Conservation (phyloP, 1,140 invertebrate species). For the Penaeus vannamei region DNA sequence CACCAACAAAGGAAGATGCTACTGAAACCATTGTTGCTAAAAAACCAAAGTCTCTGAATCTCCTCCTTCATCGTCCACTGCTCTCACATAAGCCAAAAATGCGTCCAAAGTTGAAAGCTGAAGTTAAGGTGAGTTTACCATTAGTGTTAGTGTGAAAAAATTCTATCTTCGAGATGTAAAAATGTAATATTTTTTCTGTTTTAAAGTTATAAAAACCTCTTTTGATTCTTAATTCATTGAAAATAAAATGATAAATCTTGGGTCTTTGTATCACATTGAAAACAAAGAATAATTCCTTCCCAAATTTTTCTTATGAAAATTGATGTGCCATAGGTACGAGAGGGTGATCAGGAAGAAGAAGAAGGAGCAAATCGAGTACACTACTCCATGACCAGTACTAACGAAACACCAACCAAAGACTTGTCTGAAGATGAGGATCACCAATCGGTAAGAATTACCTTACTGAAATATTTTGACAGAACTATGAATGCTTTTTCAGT, state of each 20-base stretch:
- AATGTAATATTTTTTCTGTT: too few relatives aligned
- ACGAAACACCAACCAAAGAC: neutral
- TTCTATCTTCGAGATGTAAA: neutral
- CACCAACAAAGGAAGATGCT: conserved; percentile 76
- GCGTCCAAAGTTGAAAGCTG: conserved; percentile 80
- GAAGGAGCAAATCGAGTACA: conserved; percentile 31
- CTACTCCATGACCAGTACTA: neutral
- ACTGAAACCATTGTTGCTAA: conserved; percentile 87
- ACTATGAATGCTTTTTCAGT: too few relatives aligned
- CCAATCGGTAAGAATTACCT: neutral
- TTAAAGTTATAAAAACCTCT: too few relatives aligned
- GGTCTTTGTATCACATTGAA: too few relatives aligned
- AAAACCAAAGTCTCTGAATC: conserved; percentile 74
- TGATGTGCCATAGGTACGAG: conserved; percentile 22
- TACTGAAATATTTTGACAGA: too few relatives aligned
- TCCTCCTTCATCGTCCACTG: conserved; percentile 70
- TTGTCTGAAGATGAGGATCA: conserved; percentile 45
- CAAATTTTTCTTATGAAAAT: neutral
- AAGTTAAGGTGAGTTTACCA: conserved; percentile 72
- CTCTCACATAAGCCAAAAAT: conserved; percentile 73
- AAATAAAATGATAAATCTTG: too few relatives aligned
- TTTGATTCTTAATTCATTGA: too few relatives aligned
- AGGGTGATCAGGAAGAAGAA: conserved; percentile 49
- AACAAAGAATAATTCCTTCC: too few relatives aligned
- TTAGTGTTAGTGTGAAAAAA: neutral